Conservation (phyloP, 30 jellyfish, hydroid and myxozoan species). For the Phacellophora camtschatica region DNA sequence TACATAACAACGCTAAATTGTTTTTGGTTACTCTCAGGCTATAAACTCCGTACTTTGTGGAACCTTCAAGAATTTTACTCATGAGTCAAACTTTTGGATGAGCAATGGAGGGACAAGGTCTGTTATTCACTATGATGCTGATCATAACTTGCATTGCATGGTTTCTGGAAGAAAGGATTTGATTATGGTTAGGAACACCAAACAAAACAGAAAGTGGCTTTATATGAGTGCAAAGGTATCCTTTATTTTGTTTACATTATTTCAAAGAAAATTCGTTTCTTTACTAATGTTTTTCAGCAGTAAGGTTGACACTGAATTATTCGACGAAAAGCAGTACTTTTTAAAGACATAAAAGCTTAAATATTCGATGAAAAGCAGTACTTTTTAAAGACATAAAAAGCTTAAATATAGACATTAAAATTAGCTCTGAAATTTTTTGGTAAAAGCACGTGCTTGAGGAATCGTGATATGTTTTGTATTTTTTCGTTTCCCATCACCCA, state of each 20-base stretch:
- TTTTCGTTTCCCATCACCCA: too few relatives aligned
- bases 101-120: constrained; percentile 95
- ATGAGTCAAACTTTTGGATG: constrained; percentile 94
- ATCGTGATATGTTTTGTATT: too few relatives aligned
- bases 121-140: constrained; percentile 96
- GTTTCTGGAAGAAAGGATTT: constrained; percentile 86
- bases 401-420: too few relatives aligned
- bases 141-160: constrained; percentile 87
- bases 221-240: constrained; percentile 54
- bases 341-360: too few relatives aligned
- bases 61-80: constrained; percentile 84
- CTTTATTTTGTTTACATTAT: background rate
- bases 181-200: constrained; percentile 74
- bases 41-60: constrained; percentile 82
- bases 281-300: too few relatives aligned
- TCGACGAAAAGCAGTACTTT: too few relatives aligned
- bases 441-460: too few relatives aligned
- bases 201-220: constrained; percentile 53
- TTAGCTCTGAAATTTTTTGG: too few relatives aligned
- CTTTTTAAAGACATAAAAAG: too few relatives aligned
- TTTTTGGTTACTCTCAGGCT: constrained; percentile 52
- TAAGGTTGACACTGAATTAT: too few relatives aligned
- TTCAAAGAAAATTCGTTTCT: too few relatives aligned
- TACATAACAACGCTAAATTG: background rate
- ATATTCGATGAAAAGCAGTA: too few relatives aligned